Evolutionary conservation across 2,797 vertebrate species (phyloP).

Genomic region (Sebastes taczanowskii): DNA sequence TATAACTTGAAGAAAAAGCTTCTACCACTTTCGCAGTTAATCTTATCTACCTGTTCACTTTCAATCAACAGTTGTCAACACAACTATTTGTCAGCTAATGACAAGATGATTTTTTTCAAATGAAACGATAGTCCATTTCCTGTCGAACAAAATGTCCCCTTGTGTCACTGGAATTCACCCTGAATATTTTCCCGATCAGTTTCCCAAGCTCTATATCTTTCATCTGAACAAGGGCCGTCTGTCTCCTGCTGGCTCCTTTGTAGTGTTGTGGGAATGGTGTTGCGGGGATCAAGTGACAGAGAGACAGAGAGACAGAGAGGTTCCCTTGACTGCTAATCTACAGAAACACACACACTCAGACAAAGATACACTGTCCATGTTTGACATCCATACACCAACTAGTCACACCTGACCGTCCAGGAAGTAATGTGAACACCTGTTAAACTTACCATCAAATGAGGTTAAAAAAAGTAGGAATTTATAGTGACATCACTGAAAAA

Average conservation of each 20-base stretch:
- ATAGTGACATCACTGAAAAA: neutral
- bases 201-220: constrained; percentile 70
- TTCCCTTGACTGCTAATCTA: constrained; percentile 66
- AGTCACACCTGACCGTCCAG: neutral
- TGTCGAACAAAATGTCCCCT: constrained; percentile 59
- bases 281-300: constrained; percentile 73
- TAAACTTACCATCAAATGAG: neutral
- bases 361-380: constrained; percentile 36
- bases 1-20: neutral
- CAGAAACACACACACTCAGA: constrained; percentile 31
- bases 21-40: neutral
- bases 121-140: constrained; percentile 31
- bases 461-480: neutral
- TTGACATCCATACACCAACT: constrained; percentile 32
- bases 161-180: constrained; percentile 65
- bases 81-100: neutral
- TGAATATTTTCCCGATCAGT: constrained; percentile 71
- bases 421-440: constrained; percentile 6
- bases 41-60: neutral
- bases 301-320: constrained; percentile 67
- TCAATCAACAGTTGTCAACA: constrained; percentile 23
- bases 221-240: constrained; percentile 76
- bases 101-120: neutral
- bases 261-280: constrained; percentile 75
- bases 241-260: constrained; percentile 70